Conservation (phyloP, 1,140 invertebrate genomes). For the Drosophila novamexicana region DNA sequence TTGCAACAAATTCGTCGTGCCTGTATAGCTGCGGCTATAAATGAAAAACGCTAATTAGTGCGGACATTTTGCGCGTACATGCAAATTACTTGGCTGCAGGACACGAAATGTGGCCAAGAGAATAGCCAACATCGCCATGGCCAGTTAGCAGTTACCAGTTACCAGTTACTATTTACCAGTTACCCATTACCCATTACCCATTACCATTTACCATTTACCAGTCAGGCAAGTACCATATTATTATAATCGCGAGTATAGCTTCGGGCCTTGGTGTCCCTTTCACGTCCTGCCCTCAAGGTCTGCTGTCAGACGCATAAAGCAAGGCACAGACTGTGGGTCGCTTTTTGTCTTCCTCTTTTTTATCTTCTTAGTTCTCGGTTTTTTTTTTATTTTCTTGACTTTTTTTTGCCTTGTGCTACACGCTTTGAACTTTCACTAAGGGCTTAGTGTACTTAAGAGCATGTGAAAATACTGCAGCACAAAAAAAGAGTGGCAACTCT, state of each 20-base stretch:
- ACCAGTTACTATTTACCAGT: conserved; percentile 3
- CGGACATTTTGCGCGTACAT: conserved; percentile 70
- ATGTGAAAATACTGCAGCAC: conserved; percentile 60
- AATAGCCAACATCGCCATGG: conserved; percentile 28
- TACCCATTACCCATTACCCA: conserved; percentile 23
- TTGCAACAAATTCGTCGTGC: conserved; percentile 5
- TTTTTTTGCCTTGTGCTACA: background rate
- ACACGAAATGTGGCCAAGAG: conserved; percentile 61
- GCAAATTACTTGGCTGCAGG: conserved; percentile 79
- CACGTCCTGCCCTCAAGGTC: conserved; percentile 31
- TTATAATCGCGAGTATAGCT: conserved; percentile 67
- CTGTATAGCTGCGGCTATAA: conserved; percentile 44
- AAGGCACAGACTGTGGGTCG: conserved; percentile 5
- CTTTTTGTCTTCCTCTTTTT: conserved; percentile 40
- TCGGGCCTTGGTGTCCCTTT: conserved; percentile 28
- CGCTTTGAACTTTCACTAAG: conserved; percentile 50
- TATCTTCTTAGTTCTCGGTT: background rate
- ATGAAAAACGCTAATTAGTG: conserved; percentile 75
- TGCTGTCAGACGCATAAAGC: conserved; percentile 37
- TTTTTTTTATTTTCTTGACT: background rate
- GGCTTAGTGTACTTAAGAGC: conserved; percentile 65
- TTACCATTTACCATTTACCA: conserved; percentile 25
- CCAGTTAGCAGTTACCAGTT: conserved; percentile 17
- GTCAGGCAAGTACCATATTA: conserved; percentile 70
- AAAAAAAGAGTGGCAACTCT: conserved; percentile 46